These are phyloP conservation scores for Saccostrea echinata DNA, from an alignment of 1,140 invertebrate genomes.

Conservation along the genomic window DNA sequence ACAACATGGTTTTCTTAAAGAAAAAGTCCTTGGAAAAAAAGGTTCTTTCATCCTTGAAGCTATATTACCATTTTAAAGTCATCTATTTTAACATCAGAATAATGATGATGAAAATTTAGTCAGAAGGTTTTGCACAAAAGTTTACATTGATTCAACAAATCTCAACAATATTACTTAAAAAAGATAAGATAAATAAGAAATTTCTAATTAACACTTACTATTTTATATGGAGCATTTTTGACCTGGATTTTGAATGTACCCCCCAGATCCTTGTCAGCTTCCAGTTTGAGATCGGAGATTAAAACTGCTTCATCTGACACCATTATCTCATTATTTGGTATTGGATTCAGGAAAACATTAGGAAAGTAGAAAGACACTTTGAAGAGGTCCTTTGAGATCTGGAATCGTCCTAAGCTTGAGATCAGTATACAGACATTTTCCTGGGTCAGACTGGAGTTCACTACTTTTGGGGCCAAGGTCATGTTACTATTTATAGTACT, in stretches of 20 bases:
- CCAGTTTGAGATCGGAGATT: slow-evolving; percentile 45
- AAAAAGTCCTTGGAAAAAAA: too few species aligned
- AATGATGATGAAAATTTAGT: too few species aligned
- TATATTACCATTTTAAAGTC: too few species aligned
- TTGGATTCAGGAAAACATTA: slow-evolving; percentile 45
- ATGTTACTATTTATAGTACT: neutral
- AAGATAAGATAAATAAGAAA: too few species aligned
- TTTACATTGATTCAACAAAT: too few species aligned
- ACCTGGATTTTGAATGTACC: slow-evolving; percentile 47
- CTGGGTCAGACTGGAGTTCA: neutral
- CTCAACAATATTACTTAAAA: too few species aligned
- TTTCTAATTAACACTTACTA: neutral
- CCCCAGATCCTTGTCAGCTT: slow-evolving; percentile 45
- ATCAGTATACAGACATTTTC: slow-evolving; percentile 39
- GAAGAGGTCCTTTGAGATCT: slow-evolving; percentile 46
- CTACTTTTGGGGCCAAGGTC: neutral
- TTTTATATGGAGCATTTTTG: neutral
- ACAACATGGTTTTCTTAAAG: too few species aligned
- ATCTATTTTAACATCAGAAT: too few species aligned
- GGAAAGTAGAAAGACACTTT: slow-evolving; percentile 49
- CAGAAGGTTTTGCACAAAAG: too few species aligned
- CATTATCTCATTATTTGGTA: slow-evolving; percentile 39
- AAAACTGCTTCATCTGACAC: slow-evolving; percentile 49
- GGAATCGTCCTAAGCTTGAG: slow-evolving; percentile 42
- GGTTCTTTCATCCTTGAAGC: too few species aligned